A percentile compares a stretch with the other conserved stretches of the same genome.
Evolutionary conservation across 2,888 invertebrate genomes (phyloP).

Genomic region (Agriopis leucophaearia): DNA sequence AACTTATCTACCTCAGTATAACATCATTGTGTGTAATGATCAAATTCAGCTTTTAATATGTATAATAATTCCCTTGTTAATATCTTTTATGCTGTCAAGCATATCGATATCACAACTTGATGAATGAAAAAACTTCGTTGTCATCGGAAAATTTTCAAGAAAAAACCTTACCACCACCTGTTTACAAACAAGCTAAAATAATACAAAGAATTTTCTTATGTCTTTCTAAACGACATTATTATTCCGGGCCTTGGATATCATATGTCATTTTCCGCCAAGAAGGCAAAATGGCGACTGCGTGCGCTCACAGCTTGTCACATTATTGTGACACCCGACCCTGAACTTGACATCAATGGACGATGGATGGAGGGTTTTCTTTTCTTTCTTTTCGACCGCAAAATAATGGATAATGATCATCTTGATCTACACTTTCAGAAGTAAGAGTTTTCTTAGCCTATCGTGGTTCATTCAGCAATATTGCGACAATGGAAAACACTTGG

Average conservation of each 20-base stretch:
- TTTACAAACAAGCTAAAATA: constrained; percentile 8
- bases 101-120: neutral
- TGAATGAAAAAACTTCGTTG: neutral
- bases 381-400: constrained; percentile 12
- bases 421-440: neutral
- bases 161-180: neutral
- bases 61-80: neutral
- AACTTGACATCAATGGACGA: constrained; percentile 43
- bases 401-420: constrained; percentile 21
- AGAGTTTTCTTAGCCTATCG: constrained; percentile 4
- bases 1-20: neutral
- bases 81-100: neutral
- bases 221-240: constrained; percentile 12
- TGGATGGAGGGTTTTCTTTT: constrained; percentile 25
- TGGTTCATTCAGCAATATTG: neutral
- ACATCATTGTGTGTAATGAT: neutral
- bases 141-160: neutral
- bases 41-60: neutral
- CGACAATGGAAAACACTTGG: neutral
- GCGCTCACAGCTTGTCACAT: constrained; percentile 29
- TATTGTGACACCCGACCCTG: constrained; percentile 40
- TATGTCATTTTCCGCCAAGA: constrained; percentile 34
- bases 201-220: constrained; percentile 11
- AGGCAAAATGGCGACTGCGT: constrained; percentile 38
- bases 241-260: constrained; percentile 13